Base-by-base conservation (phyloP, 2,113 vertebrate genomes). In the Cyprinodon tularosa region DNA sequence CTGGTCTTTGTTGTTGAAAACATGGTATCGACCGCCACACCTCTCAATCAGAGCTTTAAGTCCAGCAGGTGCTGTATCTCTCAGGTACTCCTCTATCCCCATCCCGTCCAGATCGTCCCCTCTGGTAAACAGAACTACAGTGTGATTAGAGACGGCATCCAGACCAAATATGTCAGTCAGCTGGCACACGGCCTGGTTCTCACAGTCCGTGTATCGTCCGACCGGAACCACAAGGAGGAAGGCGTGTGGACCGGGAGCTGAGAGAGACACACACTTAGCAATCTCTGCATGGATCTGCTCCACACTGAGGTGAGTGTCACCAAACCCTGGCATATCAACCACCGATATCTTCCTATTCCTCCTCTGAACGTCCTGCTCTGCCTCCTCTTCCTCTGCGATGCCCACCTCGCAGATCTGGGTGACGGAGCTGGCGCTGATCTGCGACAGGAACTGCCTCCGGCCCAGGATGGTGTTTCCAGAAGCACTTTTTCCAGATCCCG, bases 391-490 rank as follows among this genome's bases (percentile, higher is more conserved):
- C 38, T 83, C 87, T 4, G 47, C 0, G 8, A 67, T 88, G 13
- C 75, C 90, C 3, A 86, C 69, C 84, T 94, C 78, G 50, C 94
- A 94, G 6, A 72, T 47, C 66, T 74, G 77, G 0, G 94, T 95
- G 78, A 95, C 91, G 0, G 94, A 95, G 68, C 89, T 81, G n/a
- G 87, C 86, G 1, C 93, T 90, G 74, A 89, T 68, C 84, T 85
- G 77, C 0, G 94, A 94, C 73, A 84, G 80, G 74, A 95, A 95
- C 48, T 88, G 74, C 62, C 4, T 74, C 9, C 62, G 71, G 66
- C 94, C 93, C 80, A 95, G 63, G 77, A 95, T 94, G 78, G 93
- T 95, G 90, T 95, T 95, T 63, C 93, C 94, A 72, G 93, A 93
- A 0, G 94, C 91, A 22, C 94, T 94, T 74, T 95, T 95, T 66